Evolutionary conservation across 1,140 invertebrate genomes (phyloP).

Genomic region (Atopsyche davidsoni): DNA sequence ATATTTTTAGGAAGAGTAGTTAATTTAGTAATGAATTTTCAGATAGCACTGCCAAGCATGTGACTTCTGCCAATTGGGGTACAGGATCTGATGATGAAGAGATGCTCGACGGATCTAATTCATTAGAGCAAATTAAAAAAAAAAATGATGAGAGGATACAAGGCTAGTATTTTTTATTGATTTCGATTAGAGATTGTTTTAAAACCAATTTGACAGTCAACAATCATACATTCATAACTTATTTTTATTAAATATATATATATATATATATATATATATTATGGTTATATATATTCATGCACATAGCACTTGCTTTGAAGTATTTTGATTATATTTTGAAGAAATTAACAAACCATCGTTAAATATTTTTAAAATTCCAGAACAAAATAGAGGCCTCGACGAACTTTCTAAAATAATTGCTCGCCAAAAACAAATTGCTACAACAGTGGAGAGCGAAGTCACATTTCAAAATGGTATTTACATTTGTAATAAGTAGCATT

Average conservation of each 20-base stretch:
- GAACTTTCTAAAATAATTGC: constrained; percentile 68
- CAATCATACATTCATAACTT: constrained; percentile 1
- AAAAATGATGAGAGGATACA: constrained; percentile 15
- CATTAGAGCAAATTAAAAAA: constrained; percentile 13
- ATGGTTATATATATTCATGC: not conserved
- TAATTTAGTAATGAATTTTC: too few species aligned
- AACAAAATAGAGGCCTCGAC: constrained; percentile 73
- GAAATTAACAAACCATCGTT: constrained; percentile 11
- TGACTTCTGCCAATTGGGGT: constrained; percentile 24
- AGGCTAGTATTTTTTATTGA: constrained; percentile 16
- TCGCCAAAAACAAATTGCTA: constrained; percentile 70
- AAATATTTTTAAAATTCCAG: constrained; percentile 41
- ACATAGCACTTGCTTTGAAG: not conserved
- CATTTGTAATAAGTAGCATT: constrained; percentile 13
- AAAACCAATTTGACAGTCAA: not conserved
- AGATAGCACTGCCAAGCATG: constrained; percentile 2
- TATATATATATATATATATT: constrained; percentile 8
- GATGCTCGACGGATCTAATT: constrained; percentile 9
- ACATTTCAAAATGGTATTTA: constrained; percentile 69
- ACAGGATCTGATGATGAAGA: constrained; percentile 28
- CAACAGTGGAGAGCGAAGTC: constrained; percentile 69
- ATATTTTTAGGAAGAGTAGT: too few species aligned
- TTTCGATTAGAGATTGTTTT: too few species aligned
- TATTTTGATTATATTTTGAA: not conserved
- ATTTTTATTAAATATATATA: not conserved